phyloP scores from a whole-genome alignment of 1,140 invertebrate genomes.

The Euschistus heros region DNA sequence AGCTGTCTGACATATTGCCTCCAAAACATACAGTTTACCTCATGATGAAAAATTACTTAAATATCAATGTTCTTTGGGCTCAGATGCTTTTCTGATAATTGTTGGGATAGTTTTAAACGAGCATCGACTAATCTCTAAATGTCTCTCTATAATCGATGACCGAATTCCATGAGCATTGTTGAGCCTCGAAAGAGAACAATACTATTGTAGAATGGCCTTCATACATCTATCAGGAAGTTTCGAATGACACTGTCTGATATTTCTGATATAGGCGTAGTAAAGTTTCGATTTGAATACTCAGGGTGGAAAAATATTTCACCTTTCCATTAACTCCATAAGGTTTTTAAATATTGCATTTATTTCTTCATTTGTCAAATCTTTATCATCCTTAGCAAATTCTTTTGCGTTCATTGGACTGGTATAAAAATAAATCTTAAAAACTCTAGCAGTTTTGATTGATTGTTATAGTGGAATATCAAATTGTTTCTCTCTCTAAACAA shows the following conservation, averaged over 20 bases:
- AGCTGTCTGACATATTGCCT: slow-evolving; percentile 93
- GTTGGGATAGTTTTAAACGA: slow-evolving; percentile 82
- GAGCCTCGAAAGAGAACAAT: slow-evolving; percentile 98
- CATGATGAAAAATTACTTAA: slow-evolving; percentile 92
- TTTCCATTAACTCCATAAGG: slow-evolving; percentile 87
- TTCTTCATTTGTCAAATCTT: slow-evolving; percentile 83
- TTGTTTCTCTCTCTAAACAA: slow-evolving; percentile 91
- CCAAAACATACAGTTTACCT: slow-evolving; percentile 99
- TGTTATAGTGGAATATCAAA: slow-evolving; percentile 97
- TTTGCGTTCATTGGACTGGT: slow-evolving; percentile 99
- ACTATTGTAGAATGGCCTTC: slow-evolving; percentile 94
- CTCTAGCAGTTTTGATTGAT: slow-evolving; percentile 97
- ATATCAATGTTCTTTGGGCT: slow-evolving; percentile 99
- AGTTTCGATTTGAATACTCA: slow-evolving; percentile 98
- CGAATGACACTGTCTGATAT: slow-evolving; percentile 98
- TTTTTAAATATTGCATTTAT: slow-evolving; percentile 91
- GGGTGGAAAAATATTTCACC: slow-evolving; percentile 99
- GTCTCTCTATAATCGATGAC: slow-evolving; percentile 85
- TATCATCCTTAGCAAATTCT: slow-evolving; percentile 98
- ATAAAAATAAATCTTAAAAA: slow-evolving; percentile 93
- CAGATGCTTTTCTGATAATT: slow-evolving; percentile 83
- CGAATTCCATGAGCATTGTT: slow-evolving; percentile 99
- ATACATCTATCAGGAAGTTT: slow-evolving; percentile 97
- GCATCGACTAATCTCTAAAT: slow-evolving; percentile 92
- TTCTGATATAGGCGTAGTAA: slow-evolving; percentile 91